phyloP scores from a whole-genome alignment of 2,888 invertebrate genomes.

The Zaprionus lineosus region DNA sequence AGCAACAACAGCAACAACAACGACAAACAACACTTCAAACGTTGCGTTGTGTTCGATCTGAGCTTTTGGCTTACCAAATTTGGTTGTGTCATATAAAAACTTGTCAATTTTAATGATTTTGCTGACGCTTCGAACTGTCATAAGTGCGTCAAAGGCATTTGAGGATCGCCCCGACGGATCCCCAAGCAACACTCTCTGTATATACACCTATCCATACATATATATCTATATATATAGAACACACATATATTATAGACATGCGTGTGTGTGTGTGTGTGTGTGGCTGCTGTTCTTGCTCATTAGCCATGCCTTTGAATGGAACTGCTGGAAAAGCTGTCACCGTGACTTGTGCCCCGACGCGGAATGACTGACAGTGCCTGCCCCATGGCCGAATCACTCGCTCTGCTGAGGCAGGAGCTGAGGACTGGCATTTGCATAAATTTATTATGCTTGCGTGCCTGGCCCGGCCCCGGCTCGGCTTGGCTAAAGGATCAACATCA shows the following conservation, averaged over 20 bases:
- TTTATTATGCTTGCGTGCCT: constrained; percentile 66
- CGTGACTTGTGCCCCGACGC: constrained; percentile 32
- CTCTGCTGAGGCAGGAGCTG: constrained; percentile 23
- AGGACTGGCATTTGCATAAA: constrained; percentile 66
- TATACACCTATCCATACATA: too few relatives aligned
- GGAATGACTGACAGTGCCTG: constrained; percentile 41
- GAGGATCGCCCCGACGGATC: constrained; percentile 43
- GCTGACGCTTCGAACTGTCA: constrained; percentile 80
- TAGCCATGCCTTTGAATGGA: constrained; percentile 67
- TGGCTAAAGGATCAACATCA: constrained; percentile 54
- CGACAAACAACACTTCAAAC: constrained; percentile 66
- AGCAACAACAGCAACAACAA: constrained; percentile 58
- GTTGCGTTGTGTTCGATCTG: constrained; percentile 47
- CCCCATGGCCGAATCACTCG: constrained; percentile 48
- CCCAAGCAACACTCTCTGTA: constrained; percentile 9
- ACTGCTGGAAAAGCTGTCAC: constrained; percentile 49
- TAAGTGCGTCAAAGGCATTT: constrained; percentile 77
- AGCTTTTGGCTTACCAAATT: constrained; percentile 71
- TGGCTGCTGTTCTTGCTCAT: constrained; percentile 56
- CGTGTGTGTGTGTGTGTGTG: constrained; percentile 1
- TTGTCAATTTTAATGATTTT: constrained; percentile 81
- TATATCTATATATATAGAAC: too few relatives aligned
- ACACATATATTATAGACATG: neutral
- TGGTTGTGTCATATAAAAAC: constrained; percentile 72
- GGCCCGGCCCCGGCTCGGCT: too few relatives aligned